Evolutionary conservation across 1,140 invertebrate species (phyloP), one percentile per base, ranked within the genome.

Genomic region (Trichonephila clavata): DNA sequence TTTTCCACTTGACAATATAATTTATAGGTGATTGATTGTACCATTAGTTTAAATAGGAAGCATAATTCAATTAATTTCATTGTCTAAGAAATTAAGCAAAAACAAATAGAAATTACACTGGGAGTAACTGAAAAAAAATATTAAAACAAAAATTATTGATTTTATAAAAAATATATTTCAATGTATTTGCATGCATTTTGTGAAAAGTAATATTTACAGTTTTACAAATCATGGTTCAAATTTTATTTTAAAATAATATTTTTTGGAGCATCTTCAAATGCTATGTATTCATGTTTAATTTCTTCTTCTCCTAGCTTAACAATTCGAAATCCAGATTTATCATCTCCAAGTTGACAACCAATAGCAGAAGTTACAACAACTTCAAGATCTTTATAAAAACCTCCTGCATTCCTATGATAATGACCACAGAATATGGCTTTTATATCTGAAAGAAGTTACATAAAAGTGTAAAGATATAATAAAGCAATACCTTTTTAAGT

Each of bases 361-460:
- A 97, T 95, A 20, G 97, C 97, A 39, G 96, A 96, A 14, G 97
- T 97, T 0, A 96, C 95, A 8, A 97, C 95, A 39, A 96, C 92
- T 94, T 96, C 96, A 94, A 97, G 93, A 60, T 95, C 94, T 87
- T 96, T 95, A 94, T 96, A 96, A n/a, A 94, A 95, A 16, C 96
- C 96, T 39, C 96, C 96, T n/a, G 95, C 96, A 94, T 97, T 97
- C 27, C 95, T 94, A 95, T 97, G 97, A 94, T 96, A 96, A 95
- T 97, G 96, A 4, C 97, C 97, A 95, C 96, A 96, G 95, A 97
- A 97, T 60, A 97, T 95, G 87, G 96, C 95, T 27, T 95, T 94
- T 14, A 97, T 95, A 86, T 96, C 96, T 95, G 94, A 94, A 80
- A 90, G 86, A 90, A 60, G 20, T 7, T 32, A 81, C 50, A 50